A percentile compares a stretch with the other conserved stretches of the same genome.
phyloP scores from a whole-genome alignment of 2,797 vertebrate genomes.

The Danionella dracula region DNA sequence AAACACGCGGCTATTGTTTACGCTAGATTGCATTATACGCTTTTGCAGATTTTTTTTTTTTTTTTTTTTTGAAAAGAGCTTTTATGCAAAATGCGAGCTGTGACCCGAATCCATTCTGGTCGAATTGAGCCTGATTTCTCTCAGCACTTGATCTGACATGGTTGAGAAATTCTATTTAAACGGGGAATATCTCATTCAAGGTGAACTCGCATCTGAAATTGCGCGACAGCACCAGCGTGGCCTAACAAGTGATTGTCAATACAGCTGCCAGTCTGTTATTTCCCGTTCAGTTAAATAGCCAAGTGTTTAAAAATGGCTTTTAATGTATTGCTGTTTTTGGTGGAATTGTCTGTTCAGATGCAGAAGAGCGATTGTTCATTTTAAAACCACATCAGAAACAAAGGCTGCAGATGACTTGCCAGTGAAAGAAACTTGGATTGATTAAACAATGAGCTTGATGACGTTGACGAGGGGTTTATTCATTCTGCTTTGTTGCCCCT shows the following conservation, averaged over 20 bases:
- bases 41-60: no score
- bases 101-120: neutral
- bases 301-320: neutral
- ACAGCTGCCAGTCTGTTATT: neutral
- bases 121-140: neutral
- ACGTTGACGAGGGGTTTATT: constrained; percentile 35
- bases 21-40: no score
- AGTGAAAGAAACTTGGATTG: constrained; percentile 10
- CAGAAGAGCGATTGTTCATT: no score
- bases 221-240: constrained; percentile 29
- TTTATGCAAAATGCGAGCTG: neutral
- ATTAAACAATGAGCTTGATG: constrained; percentile 20
- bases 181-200: neutral
- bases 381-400: no score
- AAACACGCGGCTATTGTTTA: neutral
- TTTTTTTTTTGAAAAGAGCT: neutral
- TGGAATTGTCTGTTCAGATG: neutral
- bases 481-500: constrained; percentile 5
- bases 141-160: neutral
- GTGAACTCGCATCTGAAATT: neutral
- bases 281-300: neutral
- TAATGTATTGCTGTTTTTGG: neutral
- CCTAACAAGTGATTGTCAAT: constrained; percentile 29
- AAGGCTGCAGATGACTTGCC: constrained; percentile 23
- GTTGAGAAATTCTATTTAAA: neutral